Evolutionary conservation across 2,113 vertebrate species (phyloP).

Genomic region (Stigmatopora argus): DNA sequence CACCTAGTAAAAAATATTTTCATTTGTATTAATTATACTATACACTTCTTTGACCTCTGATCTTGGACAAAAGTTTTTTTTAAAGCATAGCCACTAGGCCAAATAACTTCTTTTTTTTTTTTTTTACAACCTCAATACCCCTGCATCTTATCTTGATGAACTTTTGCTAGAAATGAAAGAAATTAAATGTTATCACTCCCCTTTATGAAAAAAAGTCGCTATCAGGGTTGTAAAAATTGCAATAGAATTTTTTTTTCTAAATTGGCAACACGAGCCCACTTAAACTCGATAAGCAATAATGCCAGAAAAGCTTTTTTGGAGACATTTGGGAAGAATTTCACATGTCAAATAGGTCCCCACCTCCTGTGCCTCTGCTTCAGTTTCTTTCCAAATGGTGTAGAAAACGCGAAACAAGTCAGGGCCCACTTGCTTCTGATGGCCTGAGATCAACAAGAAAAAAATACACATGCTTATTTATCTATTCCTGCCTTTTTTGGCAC

Average conservation of each 20-base stretch:
- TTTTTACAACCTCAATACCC: too few species aligned
- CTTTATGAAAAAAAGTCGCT: not conserved
- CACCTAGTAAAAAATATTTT: too few species aligned
- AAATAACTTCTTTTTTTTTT: too few species aligned
- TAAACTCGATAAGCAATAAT: not conserved
- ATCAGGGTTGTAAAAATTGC: too few species aligned
- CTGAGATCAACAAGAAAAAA: conserved; percentile 56
- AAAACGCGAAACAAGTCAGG: conserved; percentile 89
- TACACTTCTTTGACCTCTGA: too few species aligned
- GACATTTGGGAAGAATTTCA: not conserved
- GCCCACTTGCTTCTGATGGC: conserved; percentile 92
- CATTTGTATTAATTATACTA: too few species aligned
- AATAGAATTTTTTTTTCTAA: not conserved
- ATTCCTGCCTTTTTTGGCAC: not conserved
- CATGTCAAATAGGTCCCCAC: conserved; percentile 42
- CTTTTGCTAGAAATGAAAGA: too few species aligned
- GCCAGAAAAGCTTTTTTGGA: not conserved
- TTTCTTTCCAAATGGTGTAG: conserved; percentile 97
- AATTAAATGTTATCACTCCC: too few species aligned
- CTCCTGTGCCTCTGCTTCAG: conserved; percentile 86
- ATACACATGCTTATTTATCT: not conserved
- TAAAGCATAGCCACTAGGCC: too few species aligned
- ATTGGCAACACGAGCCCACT: not conserved
- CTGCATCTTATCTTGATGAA: too few species aligned
- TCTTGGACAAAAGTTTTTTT: too few species aligned